Evolutionary conservation across 2,113 vertebrate genomes (phyloP).

Genomic region (Hemiprocne comata): DNA sequence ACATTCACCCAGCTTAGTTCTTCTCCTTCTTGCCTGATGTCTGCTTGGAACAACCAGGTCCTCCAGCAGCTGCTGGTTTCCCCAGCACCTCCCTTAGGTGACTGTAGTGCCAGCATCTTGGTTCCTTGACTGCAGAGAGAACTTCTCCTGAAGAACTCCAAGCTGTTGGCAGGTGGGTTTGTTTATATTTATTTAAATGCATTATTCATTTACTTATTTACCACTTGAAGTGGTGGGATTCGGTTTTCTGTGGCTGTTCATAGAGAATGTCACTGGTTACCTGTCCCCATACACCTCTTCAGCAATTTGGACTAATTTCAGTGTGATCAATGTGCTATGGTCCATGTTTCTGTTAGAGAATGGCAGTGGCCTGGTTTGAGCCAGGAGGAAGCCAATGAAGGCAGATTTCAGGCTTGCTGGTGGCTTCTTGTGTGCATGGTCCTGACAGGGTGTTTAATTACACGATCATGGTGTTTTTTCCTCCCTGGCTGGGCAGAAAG

Average conservation of each 20-base stretch:
- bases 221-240: neutral
- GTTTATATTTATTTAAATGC: too few relatives aligned
- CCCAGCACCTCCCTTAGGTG: neutral
- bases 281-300: accelerated
- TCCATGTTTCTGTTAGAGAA: neutral
- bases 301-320: neutral
- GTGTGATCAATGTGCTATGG: accelerated
- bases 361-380: neutral
- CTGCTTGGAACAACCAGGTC: neutral
- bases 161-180: neutral
- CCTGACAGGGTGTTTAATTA: accelerated
- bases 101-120: neutral
- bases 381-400: too few relatives aligned
- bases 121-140: neutral
- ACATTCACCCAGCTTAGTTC: neutral
- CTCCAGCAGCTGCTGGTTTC: neutral
- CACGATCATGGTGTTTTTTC: neutral
- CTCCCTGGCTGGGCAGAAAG: neutral
- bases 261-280: neutral
- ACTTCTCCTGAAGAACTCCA: neutral
- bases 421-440: neutral
- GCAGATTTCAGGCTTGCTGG: neutral
- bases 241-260: neutral
- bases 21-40: neutral
- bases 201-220: too few relatives aligned